These are phyloP conservation scores for Borostomias antarcticus DNA, from an alignment of 2,797 vertebrate species.

Conservation along the genomic window DNA sequence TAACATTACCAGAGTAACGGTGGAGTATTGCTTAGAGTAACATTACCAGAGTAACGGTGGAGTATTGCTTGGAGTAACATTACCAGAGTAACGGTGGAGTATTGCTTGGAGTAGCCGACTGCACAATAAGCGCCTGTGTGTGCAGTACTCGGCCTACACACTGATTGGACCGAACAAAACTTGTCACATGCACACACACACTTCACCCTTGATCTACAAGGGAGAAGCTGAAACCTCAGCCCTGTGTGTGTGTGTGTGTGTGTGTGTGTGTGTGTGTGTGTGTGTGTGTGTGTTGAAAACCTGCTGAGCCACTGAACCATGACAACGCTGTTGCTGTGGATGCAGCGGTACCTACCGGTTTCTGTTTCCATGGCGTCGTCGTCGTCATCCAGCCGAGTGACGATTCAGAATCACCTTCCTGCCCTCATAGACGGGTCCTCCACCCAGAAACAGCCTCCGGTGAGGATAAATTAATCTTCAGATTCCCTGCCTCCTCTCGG, in stretches of 20 bases:
- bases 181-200: background rate
- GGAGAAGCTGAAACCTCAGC: constrained; percentile 21
- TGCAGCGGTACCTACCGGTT: background rate
- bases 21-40: too few species aligned
- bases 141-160: constrained; percentile 1
- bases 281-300: background rate
- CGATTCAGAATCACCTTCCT: background rate
- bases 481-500: background rate
- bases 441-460: background rate
- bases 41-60: too few species aligned
- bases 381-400: background rate
- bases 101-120: background rate
- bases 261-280: background rate
- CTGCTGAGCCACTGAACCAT: constrained; percentile 5
- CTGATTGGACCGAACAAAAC: constrained; percentile 22
- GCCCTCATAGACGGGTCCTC: background rate
- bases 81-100: background rate
- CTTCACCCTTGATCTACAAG: background rate
- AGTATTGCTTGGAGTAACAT: too few species aligned
- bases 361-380: constrained; percentile 38
- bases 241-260: background rate
- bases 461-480: background rate
- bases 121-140: constrained; percentile 4
- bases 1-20: too few species aligned
- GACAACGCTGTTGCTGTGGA: constrained; percentile 13